Conservation (phyloP, 2,113 vertebrate genomes). For the Tautogolabrus adspersus region DNA sequence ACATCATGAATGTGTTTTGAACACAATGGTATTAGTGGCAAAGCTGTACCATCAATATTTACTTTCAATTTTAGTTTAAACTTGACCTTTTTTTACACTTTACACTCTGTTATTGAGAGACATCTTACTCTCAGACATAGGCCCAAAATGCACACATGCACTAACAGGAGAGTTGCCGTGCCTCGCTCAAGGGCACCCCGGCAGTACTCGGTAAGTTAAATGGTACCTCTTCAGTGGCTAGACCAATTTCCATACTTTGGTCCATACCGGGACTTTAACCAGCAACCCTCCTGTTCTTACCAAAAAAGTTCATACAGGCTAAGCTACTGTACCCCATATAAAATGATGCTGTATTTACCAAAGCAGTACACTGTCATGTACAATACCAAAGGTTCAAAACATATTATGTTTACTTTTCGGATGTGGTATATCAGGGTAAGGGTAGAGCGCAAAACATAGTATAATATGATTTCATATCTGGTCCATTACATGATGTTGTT, state of each 20-base stretch:
- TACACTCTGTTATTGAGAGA: no score
- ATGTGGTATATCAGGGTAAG: neutral
- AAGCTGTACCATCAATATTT: neutral
- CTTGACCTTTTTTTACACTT: no score
- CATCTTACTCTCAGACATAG: no score
- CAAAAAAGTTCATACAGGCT: neutral
- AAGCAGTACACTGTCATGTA: neutral
- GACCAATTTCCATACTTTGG: no score
- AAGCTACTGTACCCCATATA: neutral
- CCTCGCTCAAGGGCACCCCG: no score
- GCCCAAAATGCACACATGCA: no score
- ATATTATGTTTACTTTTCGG: neutral
- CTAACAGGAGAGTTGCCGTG: no score
- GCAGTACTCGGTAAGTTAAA: no score
- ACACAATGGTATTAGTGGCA: conserved; percentile 3
- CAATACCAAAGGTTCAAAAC: neutral
- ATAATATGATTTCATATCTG: neutral
- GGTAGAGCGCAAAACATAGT: neutral
- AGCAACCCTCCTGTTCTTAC: neutral
- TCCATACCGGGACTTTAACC: no score
- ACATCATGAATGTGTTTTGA: conserved; percentile 30
- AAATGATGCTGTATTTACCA: conserved; percentile 6
- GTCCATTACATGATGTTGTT: neutral
- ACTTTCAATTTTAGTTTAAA: no score
- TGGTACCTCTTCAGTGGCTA: no score